Conservation (phyloP, 2,113 vertebrate species). For the Prinia subflava region DNA sequence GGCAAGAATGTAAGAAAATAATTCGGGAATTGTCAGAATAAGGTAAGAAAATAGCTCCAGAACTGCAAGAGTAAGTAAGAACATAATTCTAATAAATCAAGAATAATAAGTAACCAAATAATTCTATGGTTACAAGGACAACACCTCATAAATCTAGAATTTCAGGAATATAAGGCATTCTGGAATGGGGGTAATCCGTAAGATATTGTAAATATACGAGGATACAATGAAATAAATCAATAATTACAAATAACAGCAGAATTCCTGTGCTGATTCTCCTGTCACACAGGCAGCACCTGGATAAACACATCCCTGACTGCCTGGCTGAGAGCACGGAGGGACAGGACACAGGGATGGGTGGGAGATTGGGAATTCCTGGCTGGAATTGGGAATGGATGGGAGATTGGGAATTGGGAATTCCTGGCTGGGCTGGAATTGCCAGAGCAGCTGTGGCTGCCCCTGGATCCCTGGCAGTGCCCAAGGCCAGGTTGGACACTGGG, state of each 20-base stretch:
- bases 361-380: no score
- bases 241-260: no score
- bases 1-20: background rate
- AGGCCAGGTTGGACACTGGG: no score
- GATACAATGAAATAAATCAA: background rate
- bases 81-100: background rate
- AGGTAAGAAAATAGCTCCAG: background rate
- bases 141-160: background rate
- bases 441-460: background rate
- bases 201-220: fast-evolving
- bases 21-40: background rate
- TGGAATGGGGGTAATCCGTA: background rate
- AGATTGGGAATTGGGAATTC: no score
- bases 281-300: background rate
- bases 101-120: background rate
- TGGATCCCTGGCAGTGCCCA: background rate
- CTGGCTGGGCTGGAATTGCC: background rate
- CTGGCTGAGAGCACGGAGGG: background rate
- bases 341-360: background rate
- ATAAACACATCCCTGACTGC: background rate
- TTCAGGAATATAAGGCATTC: background rate
- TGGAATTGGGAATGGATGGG: no score
- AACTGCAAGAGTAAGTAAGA: background rate
- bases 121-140: background rate
- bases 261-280: background rate